Evolutionary conservation across 2,888 invertebrate genomes (phyloP), one percentile per base, ranked within the genome.

Genomic region (Anarsia innoxiella): DNA sequence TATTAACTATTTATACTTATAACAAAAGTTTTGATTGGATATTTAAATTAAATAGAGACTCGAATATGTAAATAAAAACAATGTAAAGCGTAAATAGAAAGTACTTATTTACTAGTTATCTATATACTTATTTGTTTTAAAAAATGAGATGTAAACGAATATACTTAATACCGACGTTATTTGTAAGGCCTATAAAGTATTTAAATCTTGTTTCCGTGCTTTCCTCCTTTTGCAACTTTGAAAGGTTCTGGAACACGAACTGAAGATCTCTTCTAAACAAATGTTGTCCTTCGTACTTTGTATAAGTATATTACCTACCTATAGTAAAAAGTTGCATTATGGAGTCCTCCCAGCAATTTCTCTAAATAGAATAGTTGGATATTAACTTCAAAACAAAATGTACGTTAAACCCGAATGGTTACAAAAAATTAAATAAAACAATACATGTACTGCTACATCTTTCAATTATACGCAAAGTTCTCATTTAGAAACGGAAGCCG

Each of bases 331-430:
- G 66, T 68, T 70, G 59, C 63, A 66, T 51, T 28, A 41, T 56
- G 59, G 39, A 62, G 53, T 42, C 44, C 23, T 49, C 52, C 59
- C 59, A 61, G 61, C 60, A 59, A n/a, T 59, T 51, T 63, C 49
- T 58, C 51, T 67, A 57, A 53, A 61, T 66, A 66, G 55, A 53
- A 58, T 69, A 70, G 67, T 55, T 44, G 48, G 50, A 57, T 59
- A 57, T 56, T 59, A 62, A 66, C 63, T 67, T 68, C 65, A 49
- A 70, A 68, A 56, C 19, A n/a, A 12, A 64, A 61, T 70, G 66
- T 73, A 74, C 64, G 68, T 70, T 71, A 59, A 10, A 66, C 61
- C 66, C 66, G 61, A 61, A 66, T 71, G 64, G 75, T 79, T 80
- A 77, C 72, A 64, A 71, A 76, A 73, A 52, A 68, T 66, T 66